Conservation (phyloP, 2,888 invertebrate species). For the Chrysina gloriosa region DNA sequence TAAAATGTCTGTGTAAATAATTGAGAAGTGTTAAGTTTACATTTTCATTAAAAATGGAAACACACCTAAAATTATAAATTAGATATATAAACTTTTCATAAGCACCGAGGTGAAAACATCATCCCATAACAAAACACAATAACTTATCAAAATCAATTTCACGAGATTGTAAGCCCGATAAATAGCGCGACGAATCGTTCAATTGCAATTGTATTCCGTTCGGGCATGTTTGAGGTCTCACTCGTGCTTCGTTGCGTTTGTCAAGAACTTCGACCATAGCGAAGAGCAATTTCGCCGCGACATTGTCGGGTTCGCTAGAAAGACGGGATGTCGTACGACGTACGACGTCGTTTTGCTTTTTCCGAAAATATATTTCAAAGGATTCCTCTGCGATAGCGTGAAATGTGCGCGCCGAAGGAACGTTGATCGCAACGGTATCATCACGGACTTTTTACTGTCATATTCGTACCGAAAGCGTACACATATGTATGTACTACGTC, state of each 20-base stretch:
- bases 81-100: too few species aligned
- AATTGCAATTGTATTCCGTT: slow-evolving; percentile 35
- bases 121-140: neutral
- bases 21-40: too few species aligned
- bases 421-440: slow-evolving; percentile 49
- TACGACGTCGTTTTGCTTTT: slow-evolving; percentile 38
- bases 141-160: slow-evolving; percentile 27
- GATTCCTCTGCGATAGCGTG: slow-evolving; percentile 50
- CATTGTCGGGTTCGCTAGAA: slow-evolving; percentile 25
- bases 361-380: slow-evolving; percentile 52
- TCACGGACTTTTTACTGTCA: slow-evolving; percentile 34
- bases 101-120: too few species aligned
- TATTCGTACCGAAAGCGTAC: slow-evolving; percentile 41
- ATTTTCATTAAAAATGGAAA: too few species aligned
- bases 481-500: too few species aligned
- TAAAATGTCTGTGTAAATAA: too few species aligned
- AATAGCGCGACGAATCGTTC: slow-evolving; percentile 22
- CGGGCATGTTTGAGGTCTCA: slow-evolving; percentile 31
- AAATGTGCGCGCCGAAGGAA: slow-evolving; percentile 47
- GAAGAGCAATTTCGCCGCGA: slow-evolving; percentile 45
- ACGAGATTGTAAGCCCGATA: neutral
- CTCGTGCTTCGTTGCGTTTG: slow-evolving; percentile 41
- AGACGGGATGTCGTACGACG: slow-evolving; percentile 6
- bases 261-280: slow-evolving; percentile 44
- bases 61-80: too few species aligned